Evolutionary conservation across 2,888 invertebrate genomes (phyloP).

Genomic region (Azorinus chamasolen): DNA sequence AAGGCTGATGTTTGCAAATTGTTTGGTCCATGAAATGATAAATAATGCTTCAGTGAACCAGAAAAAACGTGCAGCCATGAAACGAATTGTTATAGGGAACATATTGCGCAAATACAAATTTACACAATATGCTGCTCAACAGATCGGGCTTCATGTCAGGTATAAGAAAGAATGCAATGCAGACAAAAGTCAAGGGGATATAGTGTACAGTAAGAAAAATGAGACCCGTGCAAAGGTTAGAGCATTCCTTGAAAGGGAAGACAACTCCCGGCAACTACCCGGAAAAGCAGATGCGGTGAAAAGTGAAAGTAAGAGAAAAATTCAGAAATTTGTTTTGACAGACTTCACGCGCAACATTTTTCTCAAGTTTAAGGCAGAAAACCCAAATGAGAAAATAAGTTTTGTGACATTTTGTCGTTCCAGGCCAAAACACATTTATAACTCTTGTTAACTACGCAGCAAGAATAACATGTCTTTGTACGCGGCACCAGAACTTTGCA

Average conservation of each 20-base stretch:
- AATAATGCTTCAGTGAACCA: no score
- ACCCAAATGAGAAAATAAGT: slow-evolving; percentile 16
- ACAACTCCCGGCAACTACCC: slow-evolving; percentile 45
- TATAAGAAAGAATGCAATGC: neutral
- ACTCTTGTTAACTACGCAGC: slow-evolving; percentile 34
- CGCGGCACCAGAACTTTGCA: slow-evolving; percentile 31
- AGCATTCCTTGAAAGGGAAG: slow-evolving; percentile 34
- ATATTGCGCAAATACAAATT: slow-evolving; percentile 21
- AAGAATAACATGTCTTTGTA: slow-evolving; percentile 27
- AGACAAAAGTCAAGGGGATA: no score
- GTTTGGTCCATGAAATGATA: no score
- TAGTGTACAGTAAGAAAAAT: no score
- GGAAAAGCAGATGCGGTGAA: slow-evolving; percentile 43
- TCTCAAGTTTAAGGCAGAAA: slow-evolving; percentile 34
- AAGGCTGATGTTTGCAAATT: no score
- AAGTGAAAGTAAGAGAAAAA: slow-evolving; percentile 12
- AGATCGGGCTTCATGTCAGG: neutral
- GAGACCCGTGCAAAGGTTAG: neutral
- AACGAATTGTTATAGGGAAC: neutral
- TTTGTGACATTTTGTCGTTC: slow-evolving; percentile 35
- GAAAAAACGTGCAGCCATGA: no score
- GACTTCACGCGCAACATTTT: slow-evolving; percentile 36
- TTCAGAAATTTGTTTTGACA: slow-evolving; percentile 35
- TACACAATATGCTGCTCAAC: slow-evolving; percentile 8
- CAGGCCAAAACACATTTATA: slow-evolving; percentile 28